phyloP scores from a whole-genome alignment of 2,888 invertebrate genomes.

The Spatulosminthurus flaviceps region DNA sequence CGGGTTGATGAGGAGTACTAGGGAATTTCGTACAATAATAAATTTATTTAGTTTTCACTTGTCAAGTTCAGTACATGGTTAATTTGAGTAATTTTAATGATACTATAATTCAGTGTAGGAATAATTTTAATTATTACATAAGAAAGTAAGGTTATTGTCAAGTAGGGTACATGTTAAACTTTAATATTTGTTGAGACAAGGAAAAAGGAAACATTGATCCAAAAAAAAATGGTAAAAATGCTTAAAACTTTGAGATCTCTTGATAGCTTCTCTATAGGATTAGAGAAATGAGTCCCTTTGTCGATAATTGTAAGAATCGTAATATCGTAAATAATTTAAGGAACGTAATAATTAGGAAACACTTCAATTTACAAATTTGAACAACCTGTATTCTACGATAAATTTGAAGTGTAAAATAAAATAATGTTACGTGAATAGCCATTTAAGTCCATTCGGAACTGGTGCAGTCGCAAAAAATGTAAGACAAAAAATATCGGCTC shows the following conservation, averaged over 20 bases:
- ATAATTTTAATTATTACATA: too few species aligned
- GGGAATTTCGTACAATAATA: too few species aligned
- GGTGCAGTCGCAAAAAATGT: slow-evolving; percentile 1
- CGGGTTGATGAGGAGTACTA: too few species aligned
- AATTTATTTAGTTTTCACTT: too few species aligned
- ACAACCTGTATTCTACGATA: neutral
- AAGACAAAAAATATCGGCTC: slow-evolving; percentile 1
- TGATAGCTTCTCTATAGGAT: neutral
- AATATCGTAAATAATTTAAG: neutral
- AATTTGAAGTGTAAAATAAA: too few species aligned
- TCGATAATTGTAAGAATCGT: neutral
- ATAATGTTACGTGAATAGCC: neutral
- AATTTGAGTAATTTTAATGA: too few species aligned
- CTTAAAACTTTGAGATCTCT: slow-evolving; percentile 2
- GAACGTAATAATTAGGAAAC: neutral
- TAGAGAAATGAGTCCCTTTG: neutral
- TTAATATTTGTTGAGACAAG: too few species aligned
- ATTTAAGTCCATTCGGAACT: slow-evolving; percentile 3
- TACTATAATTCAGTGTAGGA: too few species aligned
- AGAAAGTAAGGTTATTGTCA: too few species aligned
- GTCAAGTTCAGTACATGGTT: too few species aligned
- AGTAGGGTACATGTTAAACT: too few species aligned
- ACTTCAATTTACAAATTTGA: neutral
- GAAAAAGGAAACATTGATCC: neutral
- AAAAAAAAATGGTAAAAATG: neutral